phyloP scores from a whole-genome alignment of 2,888 invertebrate species.

The Caenorhabditis sp. region DNA sequence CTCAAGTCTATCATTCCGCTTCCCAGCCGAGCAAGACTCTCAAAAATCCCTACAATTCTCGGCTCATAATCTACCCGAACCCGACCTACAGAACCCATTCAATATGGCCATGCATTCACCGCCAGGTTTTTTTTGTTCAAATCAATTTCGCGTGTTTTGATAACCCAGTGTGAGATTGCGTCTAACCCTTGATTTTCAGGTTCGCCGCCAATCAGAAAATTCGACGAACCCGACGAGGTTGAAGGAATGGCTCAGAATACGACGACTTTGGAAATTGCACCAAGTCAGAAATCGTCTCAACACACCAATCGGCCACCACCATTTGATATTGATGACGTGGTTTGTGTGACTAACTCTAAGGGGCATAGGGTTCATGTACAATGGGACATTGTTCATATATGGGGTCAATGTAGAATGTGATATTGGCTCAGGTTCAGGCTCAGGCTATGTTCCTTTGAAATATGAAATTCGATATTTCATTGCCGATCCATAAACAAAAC shows the following conservation, averaged over 20 bases:
- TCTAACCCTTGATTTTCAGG: slow-evolving; percentile 20
- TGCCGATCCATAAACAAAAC: no score
- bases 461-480: no score
- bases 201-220: slow-evolving; percentile 32
- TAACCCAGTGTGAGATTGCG: not conserved
- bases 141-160: not conserved
- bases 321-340: slow-evolving; percentile 11
- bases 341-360: not conserved
- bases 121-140: no score
- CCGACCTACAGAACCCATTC: slow-evolving; percentile 36
- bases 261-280: slow-evolving; percentile 28
- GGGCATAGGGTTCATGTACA: no score
- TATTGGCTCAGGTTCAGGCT: no score
- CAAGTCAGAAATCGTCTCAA: slow-evolving; percentile 41
- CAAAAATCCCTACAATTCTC: not conserved
- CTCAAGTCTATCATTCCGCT: not conserved
- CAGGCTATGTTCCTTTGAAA: no score
- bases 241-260: slow-evolving; percentile 13
- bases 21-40: not conserved
- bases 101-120: slow-evolving; percentile 40
- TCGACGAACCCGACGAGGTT: not conserved
- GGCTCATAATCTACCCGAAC: slow-evolving; percentile 16
- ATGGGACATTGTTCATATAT: no score
- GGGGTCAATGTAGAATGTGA: no score
- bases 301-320: slow-evolving; percentile 42